Evolutionary conservation across 1,140 invertebrate genomes (phyloP).

Genomic region (Rhyacophila brunnea): DNA sequence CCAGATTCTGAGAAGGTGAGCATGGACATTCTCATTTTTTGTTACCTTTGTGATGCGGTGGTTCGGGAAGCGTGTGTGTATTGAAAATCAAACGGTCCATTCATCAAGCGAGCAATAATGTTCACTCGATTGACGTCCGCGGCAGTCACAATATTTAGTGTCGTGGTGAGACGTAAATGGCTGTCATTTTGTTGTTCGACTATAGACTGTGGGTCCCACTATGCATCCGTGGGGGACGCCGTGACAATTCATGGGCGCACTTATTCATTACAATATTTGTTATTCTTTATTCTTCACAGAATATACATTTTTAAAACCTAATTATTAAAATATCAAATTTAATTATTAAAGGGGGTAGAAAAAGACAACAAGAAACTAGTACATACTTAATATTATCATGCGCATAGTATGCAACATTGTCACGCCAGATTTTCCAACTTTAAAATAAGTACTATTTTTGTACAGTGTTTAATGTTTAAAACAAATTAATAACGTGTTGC

Average conservation of each 20-base stretch:
- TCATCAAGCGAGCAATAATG: constrained; percentile 27
- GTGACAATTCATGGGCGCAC: neutral
- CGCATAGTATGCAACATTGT: no score
- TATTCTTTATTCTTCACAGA: no score
- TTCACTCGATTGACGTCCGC: constrained; percentile 22
- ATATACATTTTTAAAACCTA: no score
- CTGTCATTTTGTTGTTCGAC: constrained; percentile 11
- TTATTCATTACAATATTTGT: no score
- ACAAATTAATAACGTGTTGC: no score
- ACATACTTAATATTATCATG: no score
- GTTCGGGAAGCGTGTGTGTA: constrained; percentile 15
- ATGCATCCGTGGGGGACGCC: neutral
- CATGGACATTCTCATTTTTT: neutral
- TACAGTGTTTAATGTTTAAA: no score
- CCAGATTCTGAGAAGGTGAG: constrained; percentile 25
- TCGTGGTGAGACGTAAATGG: constrained; percentile 32
- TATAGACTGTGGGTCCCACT: constrained; percentile 10
- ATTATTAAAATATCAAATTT: no score
- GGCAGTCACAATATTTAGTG: constrained; percentile 35
- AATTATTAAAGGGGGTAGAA: no score
- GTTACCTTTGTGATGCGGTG: neutral
- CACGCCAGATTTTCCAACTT: no score
- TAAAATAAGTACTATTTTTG: no score
- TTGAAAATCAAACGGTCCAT: constrained; percentile 34
- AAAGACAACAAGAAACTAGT: no score